Conservation (phyloP, 2,113 vertebrate species). For the Eulemur macaco region DNA sequence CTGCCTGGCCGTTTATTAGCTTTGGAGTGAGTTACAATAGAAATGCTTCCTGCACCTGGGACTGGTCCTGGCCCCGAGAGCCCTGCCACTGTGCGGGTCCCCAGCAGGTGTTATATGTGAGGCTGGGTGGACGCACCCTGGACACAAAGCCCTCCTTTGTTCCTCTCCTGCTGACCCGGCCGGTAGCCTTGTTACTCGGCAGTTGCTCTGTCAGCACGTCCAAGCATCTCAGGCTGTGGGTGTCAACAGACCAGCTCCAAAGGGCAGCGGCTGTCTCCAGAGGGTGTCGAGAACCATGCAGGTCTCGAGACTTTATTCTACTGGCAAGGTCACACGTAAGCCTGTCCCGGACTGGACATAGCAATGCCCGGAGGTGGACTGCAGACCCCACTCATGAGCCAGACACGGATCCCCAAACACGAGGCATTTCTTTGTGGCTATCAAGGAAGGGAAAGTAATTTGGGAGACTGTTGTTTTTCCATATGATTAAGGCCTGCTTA, state of each 20-base stretch:
- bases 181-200: rapidly evolving
- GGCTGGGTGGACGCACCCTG: rapidly evolving
- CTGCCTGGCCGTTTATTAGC: not conserved
- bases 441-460: not conserved
- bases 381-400: rapidly evolving
- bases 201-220: no score
- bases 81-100: not conserved
- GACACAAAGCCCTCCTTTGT: not conserved
- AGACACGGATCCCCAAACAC: rapidly evolving
- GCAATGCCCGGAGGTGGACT: not conserved
- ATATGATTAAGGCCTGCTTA: not conserved
- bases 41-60: not conserved
- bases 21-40: not conserved
- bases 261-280: not conserved
- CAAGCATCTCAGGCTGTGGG: no score
- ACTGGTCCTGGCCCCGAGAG: not conserved
- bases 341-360: not conserved
- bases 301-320: not conserved
- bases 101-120: not conserved
- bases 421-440: not conserved
- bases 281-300: not conserved
- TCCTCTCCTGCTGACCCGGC: not conserved
- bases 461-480: not conserved
- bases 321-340: not conserved
- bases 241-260: not conserved